phyloP scores from a whole-genome alignment of 64 coral and sea anemone genomes.

The Orbicella faveolata region DNA sequence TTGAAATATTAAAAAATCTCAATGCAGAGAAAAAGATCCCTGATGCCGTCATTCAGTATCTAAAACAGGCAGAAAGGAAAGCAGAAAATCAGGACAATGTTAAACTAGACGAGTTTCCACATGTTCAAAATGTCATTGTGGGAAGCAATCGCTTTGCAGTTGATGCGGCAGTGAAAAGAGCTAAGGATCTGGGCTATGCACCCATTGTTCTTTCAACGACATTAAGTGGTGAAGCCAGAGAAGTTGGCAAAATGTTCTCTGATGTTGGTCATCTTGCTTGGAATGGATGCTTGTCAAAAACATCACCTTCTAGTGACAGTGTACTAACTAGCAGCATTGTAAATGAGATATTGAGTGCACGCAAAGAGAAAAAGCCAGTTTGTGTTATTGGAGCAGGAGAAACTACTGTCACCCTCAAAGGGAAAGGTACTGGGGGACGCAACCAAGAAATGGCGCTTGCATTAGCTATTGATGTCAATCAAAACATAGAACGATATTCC shows the following conservation, averaged over 20 bases:
- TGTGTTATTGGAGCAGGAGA: slow-evolving; percentile 96
- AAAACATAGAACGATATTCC: slow-evolving; percentile 37
- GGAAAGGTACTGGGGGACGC: slow-evolving; percentile 82
- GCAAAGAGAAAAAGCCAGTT: slow-evolving; percentile 48
- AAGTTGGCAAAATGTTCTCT: slow-evolving; percentile 80
- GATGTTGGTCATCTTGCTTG: slow-evolving; percentile 62
- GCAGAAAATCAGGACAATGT: neutral
- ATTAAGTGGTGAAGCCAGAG: slow-evolving; percentile 82
- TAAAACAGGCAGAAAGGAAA: slow-evolving; percentile 25
- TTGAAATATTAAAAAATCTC: slow-evolving; percentile 71
- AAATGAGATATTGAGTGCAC: slow-evolving; percentile 60
- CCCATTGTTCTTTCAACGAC: slow-evolving; percentile 71
- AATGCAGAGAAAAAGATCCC: slow-evolving; percentile 70
- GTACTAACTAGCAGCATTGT: slow-evolving; percentile 34
- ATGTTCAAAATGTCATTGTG: slow-evolving; percentile 95
- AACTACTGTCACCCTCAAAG: slow-evolving; percentile 90
- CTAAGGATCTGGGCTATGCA: slow-evolving; percentile 67
- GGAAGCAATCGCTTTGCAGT: slow-evolving; percentile 94
- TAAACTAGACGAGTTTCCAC: slow-evolving; percentile 42
- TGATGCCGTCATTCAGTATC: slow-evolving; percentile 63
- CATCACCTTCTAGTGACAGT: slow-evolving; percentile 2
- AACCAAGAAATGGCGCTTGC: slow-evolving; percentile 95
- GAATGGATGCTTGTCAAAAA: neutral
- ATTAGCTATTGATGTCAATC: slow-evolving; percentile 59
- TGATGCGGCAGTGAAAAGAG: slow-evolving; percentile 64